A percentile compares a stretch with the other conserved stretches of the same genome.
Conservation (phyloP, 2,797 vertebrate genomes). For the Betta splendens region DNA sequence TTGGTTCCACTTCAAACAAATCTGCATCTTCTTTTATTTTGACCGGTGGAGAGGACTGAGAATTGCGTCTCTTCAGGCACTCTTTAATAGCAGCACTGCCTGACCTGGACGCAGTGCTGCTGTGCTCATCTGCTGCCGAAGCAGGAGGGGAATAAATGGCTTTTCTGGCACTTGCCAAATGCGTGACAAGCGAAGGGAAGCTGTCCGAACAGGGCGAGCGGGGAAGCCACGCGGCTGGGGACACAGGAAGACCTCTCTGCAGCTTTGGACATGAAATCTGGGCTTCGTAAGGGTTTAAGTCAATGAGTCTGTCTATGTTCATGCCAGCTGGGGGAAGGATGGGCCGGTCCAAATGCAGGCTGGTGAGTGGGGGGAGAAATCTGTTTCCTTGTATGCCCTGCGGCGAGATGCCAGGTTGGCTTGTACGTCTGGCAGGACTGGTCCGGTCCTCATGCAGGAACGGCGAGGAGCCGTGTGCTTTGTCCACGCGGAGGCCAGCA, state of each 20-base stretch:
- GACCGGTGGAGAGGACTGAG: conserved; percentile 42
- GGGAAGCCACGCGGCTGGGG: conserved; percentile 58
- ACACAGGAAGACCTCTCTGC: conserved; percentile 19
- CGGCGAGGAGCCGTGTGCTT: conserved; percentile 15
- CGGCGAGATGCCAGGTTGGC: conserved; percentile 34
- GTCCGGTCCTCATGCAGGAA: conserved; percentile 29
- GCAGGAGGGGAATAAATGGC: conserved; percentile 38
- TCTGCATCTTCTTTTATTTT: conserved; percentile 58
- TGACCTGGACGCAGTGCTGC: conserved; percentile 16
- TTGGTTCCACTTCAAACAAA: conserved; percentile 47
- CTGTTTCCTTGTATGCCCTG: conserved; percentile 34
- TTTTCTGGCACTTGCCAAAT: conserved; percentile 27
- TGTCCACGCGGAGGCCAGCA: conserved; percentile 13
- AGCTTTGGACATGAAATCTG: conserved; percentile 37
- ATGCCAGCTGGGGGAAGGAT: conserved; percentile 28
- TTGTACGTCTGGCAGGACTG: conserved; percentile 32
- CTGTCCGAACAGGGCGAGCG: conserved; percentile 19
- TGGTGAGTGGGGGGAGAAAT: conserved; percentile 28
- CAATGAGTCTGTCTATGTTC: conserved; percentile 32
- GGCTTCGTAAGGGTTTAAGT: conserved; percentile 56
- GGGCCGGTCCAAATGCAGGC: conserved; percentile 37
- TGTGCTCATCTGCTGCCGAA: conserved; percentile 25
- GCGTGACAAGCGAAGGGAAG: conserved; percentile 28
- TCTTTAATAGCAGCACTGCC: conserved; percentile 13
- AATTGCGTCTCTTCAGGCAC: conserved; percentile 52